phyloP scores from a whole-genome alignment of 1,140 invertebrate genomes.

The Zaprionus tsacasi region DNA sequence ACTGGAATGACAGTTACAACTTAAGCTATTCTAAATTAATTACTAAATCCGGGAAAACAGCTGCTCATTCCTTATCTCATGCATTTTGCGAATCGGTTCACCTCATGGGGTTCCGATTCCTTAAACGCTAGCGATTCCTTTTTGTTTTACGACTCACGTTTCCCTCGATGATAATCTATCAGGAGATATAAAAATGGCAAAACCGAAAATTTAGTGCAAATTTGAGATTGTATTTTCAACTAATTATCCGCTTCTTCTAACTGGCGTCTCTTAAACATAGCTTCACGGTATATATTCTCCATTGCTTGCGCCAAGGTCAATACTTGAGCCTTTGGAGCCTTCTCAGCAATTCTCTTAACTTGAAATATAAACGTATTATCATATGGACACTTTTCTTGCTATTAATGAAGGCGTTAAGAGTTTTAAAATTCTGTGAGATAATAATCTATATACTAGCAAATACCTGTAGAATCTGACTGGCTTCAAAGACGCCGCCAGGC shows the following conservation, averaged over 20 bases:
- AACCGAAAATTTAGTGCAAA: constrained; percentile 20
- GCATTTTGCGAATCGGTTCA: constrained; percentile 79
- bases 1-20: constrained; percentile 22
- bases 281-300: neutral
- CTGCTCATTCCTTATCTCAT: constrained; percentile 11
- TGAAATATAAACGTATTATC: neutral
- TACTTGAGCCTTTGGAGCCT: neutral
- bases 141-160: constrained; percentile 84
- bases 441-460: neutral
- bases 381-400: constrained; percentile 61
- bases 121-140: constrained; percentile 84
- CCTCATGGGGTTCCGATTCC: constrained; percentile 83
- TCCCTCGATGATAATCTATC: constrained; percentile 83
- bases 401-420: constrained; percentile 6
- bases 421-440: neutral
- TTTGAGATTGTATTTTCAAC: neutral
- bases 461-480: constrained; percentile 84
- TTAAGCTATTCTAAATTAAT: constrained; percentile 27
- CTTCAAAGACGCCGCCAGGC: constrained; percentile 88
- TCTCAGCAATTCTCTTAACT: neutral
- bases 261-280: neutral
- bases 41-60: constrained; percentile 24
- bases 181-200: constrained; percentile 7
- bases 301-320: neutral
- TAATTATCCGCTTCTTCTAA: neutral